Conservation (phyloP, 2,797 vertebrate genomes). For the Notolabrus celidotus region DNA sequence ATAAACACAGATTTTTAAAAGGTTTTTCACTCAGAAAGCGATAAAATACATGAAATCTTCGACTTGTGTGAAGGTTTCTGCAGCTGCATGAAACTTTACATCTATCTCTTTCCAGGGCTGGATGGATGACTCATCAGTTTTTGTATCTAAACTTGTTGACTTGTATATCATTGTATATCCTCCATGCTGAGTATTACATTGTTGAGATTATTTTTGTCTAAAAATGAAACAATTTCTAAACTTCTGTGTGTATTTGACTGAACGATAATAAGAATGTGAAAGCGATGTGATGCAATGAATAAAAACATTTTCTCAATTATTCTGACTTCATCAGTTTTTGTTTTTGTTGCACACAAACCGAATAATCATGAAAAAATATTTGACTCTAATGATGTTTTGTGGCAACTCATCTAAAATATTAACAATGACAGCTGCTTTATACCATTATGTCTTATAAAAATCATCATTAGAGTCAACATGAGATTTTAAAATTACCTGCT, state of each 20-base stretch:
- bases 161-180: conserved; percentile 34
- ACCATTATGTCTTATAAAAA: not conserved
- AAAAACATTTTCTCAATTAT: conserved; percentile 14
- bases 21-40: not conserved
- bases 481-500: not conserved
- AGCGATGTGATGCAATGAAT: conserved; percentile 56
- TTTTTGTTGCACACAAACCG: not conserved
- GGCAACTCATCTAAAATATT: not conserved
- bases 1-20: conserved; percentile 22
- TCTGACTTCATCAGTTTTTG: too few relatives aligned
- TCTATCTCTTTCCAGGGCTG: not conserved
- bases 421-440: not conserved
- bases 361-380: not conserved
- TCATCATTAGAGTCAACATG: not conserved
- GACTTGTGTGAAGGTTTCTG: conserved; percentile 14
- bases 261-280: conserved; percentile 51
- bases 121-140: not conserved
- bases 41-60: conserved; percentile 27
- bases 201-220: not conserved
- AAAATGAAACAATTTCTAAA: not conserved
- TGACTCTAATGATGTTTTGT: not conserved
- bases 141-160: conserved; percentile 41
- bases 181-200: conserved; percentile 26
- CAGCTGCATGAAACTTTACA: not conserved
- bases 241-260: conserved; percentile 41